Percentiles rank a stretch among this genome's conserved stretches.
Evolutionary conservation across 2,888 invertebrate genomes (phyloP).

Genomic region (Scaptomyza caliginosa): DNA sequence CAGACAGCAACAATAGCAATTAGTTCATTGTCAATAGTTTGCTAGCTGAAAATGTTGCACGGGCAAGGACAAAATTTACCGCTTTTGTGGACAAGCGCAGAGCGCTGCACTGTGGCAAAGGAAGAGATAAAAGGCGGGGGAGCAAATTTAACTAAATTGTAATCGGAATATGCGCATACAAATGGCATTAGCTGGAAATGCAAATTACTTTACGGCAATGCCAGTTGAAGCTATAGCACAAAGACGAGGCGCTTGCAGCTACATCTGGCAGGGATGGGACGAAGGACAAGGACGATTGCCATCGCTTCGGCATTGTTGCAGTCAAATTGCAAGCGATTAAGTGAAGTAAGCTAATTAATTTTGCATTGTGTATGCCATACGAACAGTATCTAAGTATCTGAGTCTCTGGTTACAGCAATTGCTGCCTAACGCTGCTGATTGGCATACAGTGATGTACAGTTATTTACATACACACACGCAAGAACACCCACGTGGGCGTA

Average conservation of each 20-base stretch:
- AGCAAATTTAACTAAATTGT: constrained; percentile 77
- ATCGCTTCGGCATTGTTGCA: constrained; percentile 59
- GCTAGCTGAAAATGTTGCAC: constrained; percentile 73
- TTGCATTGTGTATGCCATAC: constrained; percentile 68
- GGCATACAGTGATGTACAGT: constrained; percentile 17
- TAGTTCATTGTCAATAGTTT: constrained; percentile 79
- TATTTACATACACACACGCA: constrained; percentile 9
- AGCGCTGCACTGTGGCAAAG: too few species aligned
- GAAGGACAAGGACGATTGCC: constrained; percentile 35
- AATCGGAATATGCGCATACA: constrained; percentile 80
- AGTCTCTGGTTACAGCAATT: constrained; percentile 6
- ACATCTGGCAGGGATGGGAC: constrained; percentile 11
- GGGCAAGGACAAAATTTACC: constrained; percentile 57
- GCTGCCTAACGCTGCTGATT: constrained; percentile 31
- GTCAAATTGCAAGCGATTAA: constrained; percentile 78
- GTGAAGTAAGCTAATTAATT: constrained; percentile 80
- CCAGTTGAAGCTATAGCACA: constrained; percentile 24
- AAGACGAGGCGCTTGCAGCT: constrained; percentile 12
- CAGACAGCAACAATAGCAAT: constrained; percentile 77
- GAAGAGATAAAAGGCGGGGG: too few species aligned
- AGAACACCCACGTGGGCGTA: background rate
- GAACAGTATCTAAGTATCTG: constrained; percentile 44
- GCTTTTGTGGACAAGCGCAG: background rate
- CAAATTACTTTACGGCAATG: constrained; percentile 76
- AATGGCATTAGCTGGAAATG: constrained; percentile 78